These are phyloP conservation scores for Scaptodrosophila lebanonensis DNA, from an alignment of 1,140 invertebrate species.

Conservation along the genomic window DNA sequence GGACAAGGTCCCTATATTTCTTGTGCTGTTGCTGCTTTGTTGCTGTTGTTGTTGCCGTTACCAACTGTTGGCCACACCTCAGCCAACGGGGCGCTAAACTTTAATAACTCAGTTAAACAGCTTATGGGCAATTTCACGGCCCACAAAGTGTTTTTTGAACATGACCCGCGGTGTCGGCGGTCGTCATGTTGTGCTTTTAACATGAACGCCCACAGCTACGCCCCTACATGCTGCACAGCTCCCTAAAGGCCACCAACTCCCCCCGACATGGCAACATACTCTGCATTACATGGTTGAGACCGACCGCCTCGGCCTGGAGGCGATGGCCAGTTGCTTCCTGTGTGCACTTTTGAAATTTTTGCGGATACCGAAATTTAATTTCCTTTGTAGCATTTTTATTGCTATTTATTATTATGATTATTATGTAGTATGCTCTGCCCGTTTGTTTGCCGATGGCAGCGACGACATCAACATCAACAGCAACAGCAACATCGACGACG, in stretches of 20 bases:
- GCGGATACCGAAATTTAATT: constrained; percentile 53
- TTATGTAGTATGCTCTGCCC: constrained; percentile 39
- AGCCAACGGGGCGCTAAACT: background rate
- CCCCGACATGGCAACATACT: too few species aligned
- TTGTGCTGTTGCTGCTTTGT: too few species aligned
- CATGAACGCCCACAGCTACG: too few species aligned
- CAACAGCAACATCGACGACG: background rate
- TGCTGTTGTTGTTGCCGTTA: too few species aligned
- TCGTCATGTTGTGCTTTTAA: too few species aligned
- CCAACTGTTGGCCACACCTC: constrained; percentile 1
- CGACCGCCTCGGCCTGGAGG: background rate
- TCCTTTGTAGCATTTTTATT: constrained; percentile 54
- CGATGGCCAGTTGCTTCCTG: constrained; percentile 24
- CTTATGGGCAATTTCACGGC: constrained; percentile 39
- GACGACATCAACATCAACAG: too few species aligned
- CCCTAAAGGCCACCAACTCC: too few species aligned
- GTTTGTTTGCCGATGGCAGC: background rate
- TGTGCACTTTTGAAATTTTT: constrained; percentile 39
- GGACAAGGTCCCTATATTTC: too few species aligned
- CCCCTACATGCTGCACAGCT: too few species aligned
- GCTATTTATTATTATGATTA: constrained; percentile 58
- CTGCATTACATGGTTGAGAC: too few species aligned
- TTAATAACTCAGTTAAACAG: constrained; percentile 53
- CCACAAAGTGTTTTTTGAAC: constrained; percentile 19
- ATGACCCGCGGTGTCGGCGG: background rate